Percentiles rank a stretch among this genome's conserved stretches.
phyloP scores from a whole-genome alignment of 2,888 invertebrate genomes.

The Mimumesa dahlbomi region DNA sequence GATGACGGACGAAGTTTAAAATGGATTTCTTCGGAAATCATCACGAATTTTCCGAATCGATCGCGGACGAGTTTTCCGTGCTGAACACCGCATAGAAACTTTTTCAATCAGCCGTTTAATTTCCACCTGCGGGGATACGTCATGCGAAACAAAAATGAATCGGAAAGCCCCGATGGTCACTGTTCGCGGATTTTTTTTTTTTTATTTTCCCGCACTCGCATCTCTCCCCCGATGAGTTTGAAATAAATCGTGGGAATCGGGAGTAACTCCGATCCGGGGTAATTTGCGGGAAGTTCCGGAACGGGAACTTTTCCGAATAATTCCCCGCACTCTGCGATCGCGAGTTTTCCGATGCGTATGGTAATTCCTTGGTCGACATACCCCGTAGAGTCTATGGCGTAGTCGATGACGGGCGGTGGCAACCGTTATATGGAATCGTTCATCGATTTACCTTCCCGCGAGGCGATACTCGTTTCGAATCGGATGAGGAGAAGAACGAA shows the following conservation, averaged over 20 bases:
- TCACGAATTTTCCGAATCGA: too few species aligned
- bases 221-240: neutral
- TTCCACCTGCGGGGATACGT: too few species aligned
- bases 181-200: too few species aligned
- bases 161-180: neutral
- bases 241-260: neutral
- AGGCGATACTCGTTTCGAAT: conserved; percentile 25
- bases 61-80: too few species aligned
- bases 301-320: conserved; percentile 25
- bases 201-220: too few species aligned
- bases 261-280: conserved; percentile 5
- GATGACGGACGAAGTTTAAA: too few species aligned
- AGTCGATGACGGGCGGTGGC: too few species aligned
- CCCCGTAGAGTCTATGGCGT: conserved; percentile 11
- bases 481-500: neutral
- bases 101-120: conserved; percentile 49
- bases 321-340: conserved; percentile 29
- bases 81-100: too few species aligned
- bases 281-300: neutral
- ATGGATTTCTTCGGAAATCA: too few species aligned
- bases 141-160: neutral
- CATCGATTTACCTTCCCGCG: conserved; percentile 21
- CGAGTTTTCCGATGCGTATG: conserved; percentile 35
- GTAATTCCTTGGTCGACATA: too few species aligned
- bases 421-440: neutral